Conservation (phyloP, 2,888 invertebrate genomes). For the Drosophila cognata region DNA sequence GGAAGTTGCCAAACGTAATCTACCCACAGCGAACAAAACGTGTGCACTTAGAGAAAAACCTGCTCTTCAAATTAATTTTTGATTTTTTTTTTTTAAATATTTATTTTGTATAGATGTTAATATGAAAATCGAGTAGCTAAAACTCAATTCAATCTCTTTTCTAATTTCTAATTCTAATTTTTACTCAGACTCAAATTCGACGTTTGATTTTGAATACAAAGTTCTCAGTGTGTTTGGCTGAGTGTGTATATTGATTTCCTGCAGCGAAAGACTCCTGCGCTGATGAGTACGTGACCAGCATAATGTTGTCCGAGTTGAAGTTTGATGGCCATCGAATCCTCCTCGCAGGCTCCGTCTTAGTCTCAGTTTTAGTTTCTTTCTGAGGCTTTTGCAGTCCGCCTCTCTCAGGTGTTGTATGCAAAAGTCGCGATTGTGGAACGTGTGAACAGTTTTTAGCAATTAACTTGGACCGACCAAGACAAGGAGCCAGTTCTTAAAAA, state of each 20-base stretch:
- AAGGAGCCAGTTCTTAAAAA: constrained; percentile 37
- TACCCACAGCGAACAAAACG: background rate
- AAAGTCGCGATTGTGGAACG: constrained; percentile 73
- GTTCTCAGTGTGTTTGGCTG: background rate
- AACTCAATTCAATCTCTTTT: background rate
- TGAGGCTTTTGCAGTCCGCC: background rate
- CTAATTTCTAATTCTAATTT: no score
- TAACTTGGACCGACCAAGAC: constrained; percentile 61
- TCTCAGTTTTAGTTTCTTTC: constrained; percentile 20
- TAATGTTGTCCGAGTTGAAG: constrained; percentile 43
- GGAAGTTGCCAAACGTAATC: constrained; percentile 52
- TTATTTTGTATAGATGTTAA: no score
- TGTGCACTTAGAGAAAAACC: background rate
- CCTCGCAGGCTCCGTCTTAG: background rate
- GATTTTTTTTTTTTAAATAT: background rate
- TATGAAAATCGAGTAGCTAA: background rate
- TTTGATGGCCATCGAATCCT: constrained; percentile 43
- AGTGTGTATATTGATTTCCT: constrained; percentile 82
- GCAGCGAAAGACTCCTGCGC: constrained; percentile 34
- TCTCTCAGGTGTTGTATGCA: constrained; percentile 62
- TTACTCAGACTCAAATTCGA: background rate
- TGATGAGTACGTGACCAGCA: constrained; percentile 66
- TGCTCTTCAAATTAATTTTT: background rate
- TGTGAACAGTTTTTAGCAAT: constrained; percentile 81
- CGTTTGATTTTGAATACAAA: background rate